A percentile compares a stretch with the other conserved stretches of the same genome.
These are phyloP conservation scores for Anabacerthia variegaticeps DNA, from an alignment of 2,797 vertebrate species.

Conservation along the genomic window DNA sequence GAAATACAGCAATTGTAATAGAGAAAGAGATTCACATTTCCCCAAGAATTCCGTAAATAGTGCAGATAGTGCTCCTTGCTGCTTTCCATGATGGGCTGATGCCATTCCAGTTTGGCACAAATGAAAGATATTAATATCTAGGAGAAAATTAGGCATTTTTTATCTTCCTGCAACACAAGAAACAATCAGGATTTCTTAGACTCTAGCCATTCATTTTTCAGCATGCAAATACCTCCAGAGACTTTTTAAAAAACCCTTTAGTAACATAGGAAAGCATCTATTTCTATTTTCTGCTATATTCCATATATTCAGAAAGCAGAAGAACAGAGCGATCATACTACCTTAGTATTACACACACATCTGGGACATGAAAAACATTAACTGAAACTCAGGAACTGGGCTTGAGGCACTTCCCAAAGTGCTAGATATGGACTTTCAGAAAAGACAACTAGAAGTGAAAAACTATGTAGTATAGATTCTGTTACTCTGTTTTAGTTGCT, in stretches of 20 bases:
- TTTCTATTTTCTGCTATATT: neutral
- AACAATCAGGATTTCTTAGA: neutral
- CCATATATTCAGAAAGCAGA: neutral
- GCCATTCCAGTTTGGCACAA: neutral
- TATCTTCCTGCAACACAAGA: neutral
- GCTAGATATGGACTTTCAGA: neutral
- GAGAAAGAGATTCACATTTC: neutral
- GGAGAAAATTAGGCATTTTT: neutral
- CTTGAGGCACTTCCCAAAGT: neutral
- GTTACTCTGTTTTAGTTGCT: neutral
- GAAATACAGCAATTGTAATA: neutral
- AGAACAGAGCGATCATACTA: neutral
- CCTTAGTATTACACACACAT: neutral
- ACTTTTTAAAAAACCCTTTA: neutral
- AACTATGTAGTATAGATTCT: rapidly evolving
- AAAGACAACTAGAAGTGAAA: neutral
- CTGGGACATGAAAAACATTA: neutral
- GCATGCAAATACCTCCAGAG: neutral
- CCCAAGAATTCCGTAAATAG: neutral
- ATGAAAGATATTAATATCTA: neutral
- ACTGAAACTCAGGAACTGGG: neutral
- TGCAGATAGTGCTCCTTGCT: neutral
- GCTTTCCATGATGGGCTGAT: neutral
- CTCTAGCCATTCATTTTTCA: neutral
- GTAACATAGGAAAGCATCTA: neutral